Conservation (phyloP, 2,113 vertebrate genomes). For the Alligator mississippiensis region DNA sequence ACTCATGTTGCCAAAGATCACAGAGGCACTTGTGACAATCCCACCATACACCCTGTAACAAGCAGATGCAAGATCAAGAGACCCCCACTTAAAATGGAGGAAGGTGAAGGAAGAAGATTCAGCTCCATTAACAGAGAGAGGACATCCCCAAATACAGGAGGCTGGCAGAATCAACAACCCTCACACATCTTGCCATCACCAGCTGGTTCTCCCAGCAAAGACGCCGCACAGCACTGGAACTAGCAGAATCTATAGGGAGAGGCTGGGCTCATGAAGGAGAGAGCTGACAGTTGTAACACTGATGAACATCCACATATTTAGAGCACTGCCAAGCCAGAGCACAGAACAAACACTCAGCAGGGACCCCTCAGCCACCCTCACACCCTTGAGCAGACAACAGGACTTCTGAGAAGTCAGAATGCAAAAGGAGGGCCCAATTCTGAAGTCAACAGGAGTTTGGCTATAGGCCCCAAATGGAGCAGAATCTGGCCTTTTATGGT, state of each 20-base stretch:
- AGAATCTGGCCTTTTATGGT: conserved; percentile 58
- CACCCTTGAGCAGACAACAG: accelerated
- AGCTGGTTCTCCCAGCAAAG: not conserved
- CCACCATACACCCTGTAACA: not conserved
- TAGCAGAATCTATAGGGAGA: not conserved
- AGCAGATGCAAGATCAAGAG: not conserved
- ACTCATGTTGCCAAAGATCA: not conserved
- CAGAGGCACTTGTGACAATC: not conserved
- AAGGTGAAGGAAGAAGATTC: not conserved
- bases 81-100: not conserved
- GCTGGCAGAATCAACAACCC: not conserved
- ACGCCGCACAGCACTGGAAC: not conserved
- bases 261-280: not conserved
- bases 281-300: not conserved
- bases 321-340: not conserved
- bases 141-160: not conserved
- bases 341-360: conserved; percentile 37
- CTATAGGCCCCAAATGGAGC: not conserved
- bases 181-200: not conserved
- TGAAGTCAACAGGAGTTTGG: conserved; percentile 13
- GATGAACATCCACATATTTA: not conserved
- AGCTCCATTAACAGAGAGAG: not conserved
- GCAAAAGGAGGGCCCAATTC: conserved; percentile 13
- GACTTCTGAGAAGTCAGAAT: conserved; percentile 9
- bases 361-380: not conserved